phyloP scores from a whole-genome alignment of 2,113 vertebrate species.

The Bufo bufo region DNA sequence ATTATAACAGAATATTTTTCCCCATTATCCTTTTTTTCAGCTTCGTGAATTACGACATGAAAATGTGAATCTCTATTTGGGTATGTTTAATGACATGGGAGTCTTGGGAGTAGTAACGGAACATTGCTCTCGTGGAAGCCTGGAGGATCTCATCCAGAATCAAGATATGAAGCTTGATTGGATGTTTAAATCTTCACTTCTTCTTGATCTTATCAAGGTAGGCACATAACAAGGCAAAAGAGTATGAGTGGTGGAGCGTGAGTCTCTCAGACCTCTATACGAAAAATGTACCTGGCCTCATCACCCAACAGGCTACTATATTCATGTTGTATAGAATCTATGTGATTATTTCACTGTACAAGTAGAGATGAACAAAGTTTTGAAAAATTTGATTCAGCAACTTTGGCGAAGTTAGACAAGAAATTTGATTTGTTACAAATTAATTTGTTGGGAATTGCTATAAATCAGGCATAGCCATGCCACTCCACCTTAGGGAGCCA shows the following conservation, averaged over 20 bases:
- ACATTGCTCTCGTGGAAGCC: slow-evolving; percentile 86
- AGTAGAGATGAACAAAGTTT: too few relatives aligned
- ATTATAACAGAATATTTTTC: background rate
- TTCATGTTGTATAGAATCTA: too few relatives aligned
- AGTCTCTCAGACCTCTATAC: too few relatives aligned
- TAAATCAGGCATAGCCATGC: too few relatives aligned
- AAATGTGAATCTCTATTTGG: slow-evolving; percentile 89
- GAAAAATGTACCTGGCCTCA: too few relatives aligned
- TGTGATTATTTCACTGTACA: too few relatives aligned
- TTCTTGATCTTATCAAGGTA: slow-evolving; percentile 91
- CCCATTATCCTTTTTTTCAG: slow-evolving; percentile 66
- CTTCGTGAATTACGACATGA: slow-evolving; percentile 89
- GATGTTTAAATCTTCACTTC: slow-evolving; percentile 96
- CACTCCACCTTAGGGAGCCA: too few relatives aligned
- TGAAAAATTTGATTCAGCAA: too few relatives aligned
- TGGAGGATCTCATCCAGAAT: slow-evolving; percentile 85
- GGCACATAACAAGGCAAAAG: background rate
- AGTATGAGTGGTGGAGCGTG: background rate
- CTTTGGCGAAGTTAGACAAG: too few relatives aligned
- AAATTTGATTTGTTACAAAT: too few relatives aligned
- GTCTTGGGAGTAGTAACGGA: slow-evolving; percentile 86
- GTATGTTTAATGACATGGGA: slow-evolving; percentile 84
- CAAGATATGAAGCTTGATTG: slow-evolving; percentile 93
- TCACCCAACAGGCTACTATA: too few relatives aligned
- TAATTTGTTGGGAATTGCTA: too few relatives aligned